These are phyloP conservation scores for Epinotia nisella DNA, from an alignment of 2,888 invertebrate genomes.

Conservation along the genomic window DNA sequence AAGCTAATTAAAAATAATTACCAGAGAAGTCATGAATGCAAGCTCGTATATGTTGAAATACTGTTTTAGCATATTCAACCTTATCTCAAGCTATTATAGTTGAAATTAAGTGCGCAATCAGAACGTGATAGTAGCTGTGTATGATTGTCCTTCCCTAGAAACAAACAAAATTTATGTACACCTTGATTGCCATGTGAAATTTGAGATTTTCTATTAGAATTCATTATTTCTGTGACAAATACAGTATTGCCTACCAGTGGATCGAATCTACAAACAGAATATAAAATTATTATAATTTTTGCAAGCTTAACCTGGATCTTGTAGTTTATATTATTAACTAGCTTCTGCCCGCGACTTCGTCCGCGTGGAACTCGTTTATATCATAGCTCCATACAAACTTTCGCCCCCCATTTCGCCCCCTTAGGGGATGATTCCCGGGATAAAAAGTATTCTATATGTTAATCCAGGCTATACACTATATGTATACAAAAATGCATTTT, in stretches of 20 bases:
- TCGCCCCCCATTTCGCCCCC: no score
- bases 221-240: constrained; percentile 1
- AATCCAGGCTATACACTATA: no score
- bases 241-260: background rate
- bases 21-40: background rate
- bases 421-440: no score
- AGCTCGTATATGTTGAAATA: constrained; percentile 6
- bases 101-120: background rate
- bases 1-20: constrained; percentile 35
- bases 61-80: background rate
- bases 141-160: background rate
- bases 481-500: no score
- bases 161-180: constrained; percentile 7
- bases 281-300: background rate
- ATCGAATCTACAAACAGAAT: background rate
- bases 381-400: no score
- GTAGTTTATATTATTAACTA: no score
- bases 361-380: no score
- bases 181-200: constrained; percentile 16
- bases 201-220: background rate
- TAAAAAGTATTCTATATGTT: no score
- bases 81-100: constrained; percentile 2
- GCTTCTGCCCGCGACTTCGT: no score
- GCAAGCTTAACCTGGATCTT: no score
- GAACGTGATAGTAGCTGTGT: background rate